A percentile compares a stretch with the other conserved stretches of the same genome.
These are phyloP conservation scores for Xestobium rufovillosum DNA, from an alignment of 2,888 invertebrate species.

Conservation along the genomic window DNA sequence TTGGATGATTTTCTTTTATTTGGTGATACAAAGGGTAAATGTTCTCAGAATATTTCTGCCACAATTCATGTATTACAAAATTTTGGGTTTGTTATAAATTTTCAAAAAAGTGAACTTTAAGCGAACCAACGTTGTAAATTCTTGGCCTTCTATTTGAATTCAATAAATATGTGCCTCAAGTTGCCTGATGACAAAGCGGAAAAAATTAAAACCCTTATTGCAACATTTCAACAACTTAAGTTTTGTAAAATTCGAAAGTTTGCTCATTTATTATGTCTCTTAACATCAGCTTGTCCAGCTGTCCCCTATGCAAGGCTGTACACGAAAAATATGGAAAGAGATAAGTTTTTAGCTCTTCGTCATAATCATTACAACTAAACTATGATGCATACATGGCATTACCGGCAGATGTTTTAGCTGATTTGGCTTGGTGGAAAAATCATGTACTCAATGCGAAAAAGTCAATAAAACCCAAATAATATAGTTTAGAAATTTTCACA, in stretches of 20 bases:
- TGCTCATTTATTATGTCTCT: conserved; percentile 21
- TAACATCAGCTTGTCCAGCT: no score
- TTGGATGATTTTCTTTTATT: conserved; percentile 24
- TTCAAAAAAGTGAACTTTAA: conserved; percentile 9
- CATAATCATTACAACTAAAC: conserved; percentile 8
- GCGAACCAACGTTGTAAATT: conserved; percentile 13
- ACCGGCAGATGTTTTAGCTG: conserved; percentile 12
- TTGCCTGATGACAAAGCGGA: no score
- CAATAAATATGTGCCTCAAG: no score
- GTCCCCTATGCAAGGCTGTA: conserved; percentile 23
- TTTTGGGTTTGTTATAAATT: no score
- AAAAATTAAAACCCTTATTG: conserved; percentile 5
- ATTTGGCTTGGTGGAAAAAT: conserved; percentile 25
- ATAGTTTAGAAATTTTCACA: conserved; percentile 20
- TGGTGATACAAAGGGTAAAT: conserved; percentile 15
- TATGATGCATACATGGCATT: conserved; percentile 15
- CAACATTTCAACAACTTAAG: conserved; percentile 2
- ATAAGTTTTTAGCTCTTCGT: conserved; percentile 17
- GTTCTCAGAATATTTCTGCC: conserved; percentile 11
- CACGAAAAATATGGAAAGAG: conserved; percentile 18
- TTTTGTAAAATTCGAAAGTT: conserved; percentile 21
- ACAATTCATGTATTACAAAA: no score
- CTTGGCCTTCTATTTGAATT: no score
- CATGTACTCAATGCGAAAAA: conserved; percentile 13
- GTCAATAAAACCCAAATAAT: conserved; percentile 10